A percentile compares a stretch with the other conserved stretches of the same genome.
These are phyloP conservation scores for Lerema accius DNA, from an alignment of 1,140 invertebrate species.

Conservation along the genomic window DNA sequence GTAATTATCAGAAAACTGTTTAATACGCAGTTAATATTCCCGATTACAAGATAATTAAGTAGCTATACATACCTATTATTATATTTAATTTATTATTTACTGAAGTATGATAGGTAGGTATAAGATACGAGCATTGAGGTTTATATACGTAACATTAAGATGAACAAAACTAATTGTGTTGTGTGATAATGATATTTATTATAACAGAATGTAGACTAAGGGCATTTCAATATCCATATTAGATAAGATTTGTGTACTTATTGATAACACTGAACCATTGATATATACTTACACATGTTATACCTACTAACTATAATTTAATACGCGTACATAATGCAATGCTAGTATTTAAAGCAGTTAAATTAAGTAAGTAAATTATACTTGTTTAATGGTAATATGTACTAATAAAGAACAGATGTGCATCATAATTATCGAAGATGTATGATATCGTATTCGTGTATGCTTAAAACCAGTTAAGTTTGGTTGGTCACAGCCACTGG, in stretches of 20 bases:
- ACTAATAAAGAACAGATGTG: constrained; percentile 19
- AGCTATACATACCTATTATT: too few species aligned
- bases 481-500: constrained; percentile 32
- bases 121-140: not conserved
- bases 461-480: constrained; percentile 44
- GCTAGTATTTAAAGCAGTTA: too few species aligned
- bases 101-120: too few species aligned
- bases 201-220: constrained; percentile 13
- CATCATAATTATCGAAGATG: constrained; percentile 16
- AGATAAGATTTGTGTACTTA: constrained; percentile 31
- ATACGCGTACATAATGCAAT: too few species aligned
- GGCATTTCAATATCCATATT: constrained; percentile 24
- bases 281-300: too few species aligned
- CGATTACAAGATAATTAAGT: not conserved
- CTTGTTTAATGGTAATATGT: constrained; percentile 8
- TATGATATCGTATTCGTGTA: constrained; percentile 14
- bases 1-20: too few species aligned
- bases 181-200: constrained; percentile 19
- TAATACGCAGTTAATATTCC: not conserved
- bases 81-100: too few species aligned
- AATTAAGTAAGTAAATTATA: too few species aligned
- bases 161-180: not conserved
- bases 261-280: too few species aligned
- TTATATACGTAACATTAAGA: not conserved
- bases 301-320: not conserved